Percentiles rank a stretch among this genome's conserved stretches.
Evolutionary conservation across 1,140 invertebrate genomes (phyloP).

Genomic region (Calliopsis andreniformis): DNA sequence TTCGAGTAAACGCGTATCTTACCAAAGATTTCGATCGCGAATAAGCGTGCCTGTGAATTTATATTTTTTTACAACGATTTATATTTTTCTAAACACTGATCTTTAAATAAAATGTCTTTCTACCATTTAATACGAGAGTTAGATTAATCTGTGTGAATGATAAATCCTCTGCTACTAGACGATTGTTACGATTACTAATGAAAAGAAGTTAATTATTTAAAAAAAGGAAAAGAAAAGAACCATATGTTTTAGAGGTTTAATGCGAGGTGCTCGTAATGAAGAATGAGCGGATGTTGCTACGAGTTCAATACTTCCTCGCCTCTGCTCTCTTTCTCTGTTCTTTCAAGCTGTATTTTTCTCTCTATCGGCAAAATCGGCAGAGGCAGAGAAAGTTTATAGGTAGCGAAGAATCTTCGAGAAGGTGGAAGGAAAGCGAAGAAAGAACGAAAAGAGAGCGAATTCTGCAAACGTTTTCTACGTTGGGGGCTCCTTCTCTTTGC

Average conservation of each 20-base stretch:
- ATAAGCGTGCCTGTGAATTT: not conserved
- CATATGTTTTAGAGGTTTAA: not conserved
- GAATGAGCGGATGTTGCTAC: not conserved
- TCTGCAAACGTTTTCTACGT: conserved; percentile 51
- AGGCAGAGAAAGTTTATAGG: not conserved
- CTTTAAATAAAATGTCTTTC: conserved; percentile 17
- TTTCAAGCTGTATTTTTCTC: conserved; percentile 8
- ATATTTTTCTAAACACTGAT: not conserved
- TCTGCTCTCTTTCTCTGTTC: not conserved
- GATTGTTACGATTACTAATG: not conserved
- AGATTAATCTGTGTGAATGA: conserved; percentile 18
- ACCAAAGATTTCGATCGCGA: not conserved
- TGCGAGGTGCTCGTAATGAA: conserved; percentile 3
- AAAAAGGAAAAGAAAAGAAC: not conserved
- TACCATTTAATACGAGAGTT: not conserved
- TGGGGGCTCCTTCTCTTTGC: conserved; percentile 70
- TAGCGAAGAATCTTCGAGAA: conserved; percentile 15
- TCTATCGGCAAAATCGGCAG: conserved; percentile 11
- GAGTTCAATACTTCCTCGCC: not conserved
- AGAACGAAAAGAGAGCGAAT: conserved; percentile 23
- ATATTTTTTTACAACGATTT: not conserved
- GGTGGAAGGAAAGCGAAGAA: conserved; percentile 27
- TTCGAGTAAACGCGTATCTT: not conserved
- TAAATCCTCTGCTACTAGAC: not conserved
- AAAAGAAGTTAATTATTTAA: not conserved